Evolutionary conservation across 92 coral and sea anemone species (phyloP), one percentile per base, ranked within the genome.

Genomic region (Parazoanthus atlanticus): DNA sequence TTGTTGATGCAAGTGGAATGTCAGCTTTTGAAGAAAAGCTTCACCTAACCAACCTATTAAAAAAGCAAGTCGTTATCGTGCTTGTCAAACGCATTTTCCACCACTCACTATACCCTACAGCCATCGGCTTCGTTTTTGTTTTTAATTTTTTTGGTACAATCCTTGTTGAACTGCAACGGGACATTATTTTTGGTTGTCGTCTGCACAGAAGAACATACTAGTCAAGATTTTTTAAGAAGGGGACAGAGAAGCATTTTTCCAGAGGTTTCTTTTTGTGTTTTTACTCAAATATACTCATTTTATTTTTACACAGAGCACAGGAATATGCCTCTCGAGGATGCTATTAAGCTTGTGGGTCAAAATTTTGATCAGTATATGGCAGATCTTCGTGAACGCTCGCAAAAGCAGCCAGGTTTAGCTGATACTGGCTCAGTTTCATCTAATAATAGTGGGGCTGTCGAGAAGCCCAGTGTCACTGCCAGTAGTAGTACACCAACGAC

Each of bases 251-350:
- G n/a, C 3, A 46, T 85, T 88, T 76, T 13, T 87, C 90, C 61
- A 52, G 32, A 78, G 31, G 26, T 36, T 41, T 61, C n/a, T 79
- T 79, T 49, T 28, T 58, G 12, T 78, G 30, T 43, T 40, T 86
- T 74, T 58, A 64, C 84, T 47, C 82, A 92, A 92, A 90, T 74
- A 88, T 92, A 77, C 86, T 94, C 81, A 93, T 95, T 95, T 95
- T 95, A 70, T 95, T 92, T 95, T 93, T 90, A 92, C 95, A 94
- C 99, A 97, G 99, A 97, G 94, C 99, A 97, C 98, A 97, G 99
- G 88, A 97, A 97, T 93, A 97, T 97, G 99, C 99, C 99, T 89
- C 98, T 97, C 81, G 99, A 95, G 83, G 99, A 97, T 90, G 99
- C 99, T 85, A 93, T 97, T 91, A 90, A 94, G 72, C 97, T 97